Conservation (phyloP, 2,797 vertebrate genomes). For the Thalassophryne amazonica region DNA sequence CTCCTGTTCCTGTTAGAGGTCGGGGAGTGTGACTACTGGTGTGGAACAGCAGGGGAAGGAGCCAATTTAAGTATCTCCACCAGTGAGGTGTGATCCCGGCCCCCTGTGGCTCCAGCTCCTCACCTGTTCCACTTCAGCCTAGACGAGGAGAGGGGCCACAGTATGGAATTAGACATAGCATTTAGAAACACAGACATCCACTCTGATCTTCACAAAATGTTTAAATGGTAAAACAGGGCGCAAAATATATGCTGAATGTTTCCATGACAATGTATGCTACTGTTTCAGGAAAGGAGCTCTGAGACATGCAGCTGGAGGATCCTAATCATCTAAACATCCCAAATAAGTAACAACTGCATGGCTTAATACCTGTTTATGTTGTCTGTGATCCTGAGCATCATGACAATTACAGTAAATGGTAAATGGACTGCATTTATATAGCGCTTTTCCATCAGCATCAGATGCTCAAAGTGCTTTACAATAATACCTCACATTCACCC, state of each 20-base stretch:
- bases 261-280: constrained; percentile 25
- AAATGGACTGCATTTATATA: too few species aligned
- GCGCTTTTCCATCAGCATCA: too few species aligned
- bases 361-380: background rate
- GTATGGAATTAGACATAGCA: constrained; percentile 61
- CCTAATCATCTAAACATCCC: background rate
- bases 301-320: constrained; percentile 14
- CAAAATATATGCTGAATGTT: constrained; percentile 34
- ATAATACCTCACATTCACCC: too few species aligned
- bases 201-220: constrained; percentile 43
- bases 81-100: constrained; percentile 57
- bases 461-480: too few species aligned
- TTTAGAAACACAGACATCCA: constrained; percentile 40
- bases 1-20: constrained; percentile 32
- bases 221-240: constrained; percentile 50
- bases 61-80: constrained; percentile 65
- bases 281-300: constrained; percentile 17
- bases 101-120: constrained; percentile 46
- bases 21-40: constrained; percentile 64
- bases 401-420: too few species aligned
- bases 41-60: constrained; percentile 64
- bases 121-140: constrained; percentile 65
- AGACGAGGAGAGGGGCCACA: constrained; percentile 42
- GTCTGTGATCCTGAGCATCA: background rate
- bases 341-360: background rate